Evolutionary conservation across 1,140 invertebrate species (phyloP), one percentile per base, ranked within the genome.

Genomic region (Penaeus vannamei): DNA sequence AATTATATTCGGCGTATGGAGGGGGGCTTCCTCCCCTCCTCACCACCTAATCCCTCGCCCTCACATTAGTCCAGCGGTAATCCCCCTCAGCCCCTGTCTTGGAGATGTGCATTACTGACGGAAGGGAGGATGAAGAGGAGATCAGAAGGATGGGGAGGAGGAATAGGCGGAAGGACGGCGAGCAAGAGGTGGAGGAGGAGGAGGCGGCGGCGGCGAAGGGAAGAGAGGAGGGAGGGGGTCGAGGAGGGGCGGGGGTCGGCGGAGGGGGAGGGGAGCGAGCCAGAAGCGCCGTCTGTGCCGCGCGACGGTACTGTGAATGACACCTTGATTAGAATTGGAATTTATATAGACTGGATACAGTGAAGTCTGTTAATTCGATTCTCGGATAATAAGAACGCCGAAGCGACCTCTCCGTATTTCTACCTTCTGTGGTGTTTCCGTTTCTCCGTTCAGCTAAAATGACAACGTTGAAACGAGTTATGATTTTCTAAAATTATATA

Each of bases 1-100:
- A 88, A 88, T 88, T 88, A 88, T 88, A 88, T 88, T 69, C 64
- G 81, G 87, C 87, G 87, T 88, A 83, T 84, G 87, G 66, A 83
- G 87, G 72, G 69, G 66, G 80, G 29, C 80, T 66, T n/a, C 62
- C 81, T 59, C 79, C 76, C 85, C 85, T n/a, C 59, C 85, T 12
- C 26, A n/a, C 76, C 29, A n/a, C 72, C 85, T 86, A 86, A 86
- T 86, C 85, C 72, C 85, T 79, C 77, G 85, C 85, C 77, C 85
- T 86, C 85, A 86, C 85, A 86, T 86, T 86, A 86, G 85, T 86
- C 85, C 85, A 32, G 32, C 85, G 76, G 85, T 86, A 86, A 86
- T 86, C 85, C 85, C 85, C 85, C 85, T 86, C 85, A 86, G 76
- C 85, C 72, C 76, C 85, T 86, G 76, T 86, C 85, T 86, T 86